Evolutionary conservation across 1,140 invertebrate genomes (phyloP).

Genomic region (Dendrolimus kikuchii): DNA sequence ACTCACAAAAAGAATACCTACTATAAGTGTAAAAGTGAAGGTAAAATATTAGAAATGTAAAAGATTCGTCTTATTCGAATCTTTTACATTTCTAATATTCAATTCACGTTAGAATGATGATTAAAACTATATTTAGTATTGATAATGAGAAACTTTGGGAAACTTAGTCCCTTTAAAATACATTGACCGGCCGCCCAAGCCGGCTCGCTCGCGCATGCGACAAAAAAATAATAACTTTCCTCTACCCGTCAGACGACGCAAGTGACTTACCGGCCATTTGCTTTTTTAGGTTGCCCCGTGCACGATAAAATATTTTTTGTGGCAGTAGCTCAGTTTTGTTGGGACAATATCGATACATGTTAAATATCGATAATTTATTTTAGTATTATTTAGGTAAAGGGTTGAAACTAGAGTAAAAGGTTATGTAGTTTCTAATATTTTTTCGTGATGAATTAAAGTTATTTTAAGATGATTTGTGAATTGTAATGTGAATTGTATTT

Average conservation of each 20-base stretch:
- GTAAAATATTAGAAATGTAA: too few species aligned
- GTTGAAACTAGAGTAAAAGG: not conserved
- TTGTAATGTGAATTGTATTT: too few species aligned
- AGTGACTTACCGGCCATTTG: slow-evolving; percentile 66
- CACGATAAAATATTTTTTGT: slow-evolving; percentile 70
- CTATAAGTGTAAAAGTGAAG: too few species aligned
- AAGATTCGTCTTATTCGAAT: too few species aligned
- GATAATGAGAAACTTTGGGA: slow-evolving; percentile 22
- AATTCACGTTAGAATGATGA: too few species aligned
- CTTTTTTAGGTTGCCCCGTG: slow-evolving; percentile 66
- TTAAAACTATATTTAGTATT: too few species aligned
- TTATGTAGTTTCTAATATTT: too few species aligned
- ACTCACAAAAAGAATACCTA: too few species aligned
- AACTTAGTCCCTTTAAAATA: slow-evolving; percentile 21
- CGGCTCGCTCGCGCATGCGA: slow-evolving; percentile 29
- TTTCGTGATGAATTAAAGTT: too few species aligned
- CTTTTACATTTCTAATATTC: too few species aligned
- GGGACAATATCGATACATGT: slow-evolving; percentile 17
- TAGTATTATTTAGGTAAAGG: slow-evolving; percentile 2
- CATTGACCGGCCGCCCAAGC: slow-evolving; percentile 36
- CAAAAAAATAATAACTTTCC: slow-evolving; percentile 65
- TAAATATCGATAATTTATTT: slow-evolving; percentile 16
- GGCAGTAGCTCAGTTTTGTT: slow-evolving; percentile 45
- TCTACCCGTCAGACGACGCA: slow-evolving; percentile 50
- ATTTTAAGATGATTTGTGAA: too few species aligned